phyloP scores from a whole-genome alignment of 2,888 invertebrate genomes.

The Dolichopus griseipennis region DNA sequence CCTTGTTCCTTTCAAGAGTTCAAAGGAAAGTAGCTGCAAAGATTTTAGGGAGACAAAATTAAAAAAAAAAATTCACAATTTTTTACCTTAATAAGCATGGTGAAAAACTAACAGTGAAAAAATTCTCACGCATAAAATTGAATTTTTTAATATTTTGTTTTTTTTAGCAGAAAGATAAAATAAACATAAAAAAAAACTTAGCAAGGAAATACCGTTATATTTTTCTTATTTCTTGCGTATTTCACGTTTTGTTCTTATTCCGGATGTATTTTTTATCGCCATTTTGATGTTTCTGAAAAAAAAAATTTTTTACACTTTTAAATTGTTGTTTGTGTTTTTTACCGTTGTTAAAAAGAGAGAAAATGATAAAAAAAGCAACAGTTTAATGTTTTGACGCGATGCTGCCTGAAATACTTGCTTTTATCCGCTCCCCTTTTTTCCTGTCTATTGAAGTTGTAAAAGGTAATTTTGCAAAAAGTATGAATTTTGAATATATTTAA shows the following conservation, averaged over 20 bases:
- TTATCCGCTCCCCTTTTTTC: not conserved
- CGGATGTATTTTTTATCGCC: not conserved
- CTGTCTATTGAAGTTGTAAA: not conserved
- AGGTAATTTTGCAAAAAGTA: not conserved
- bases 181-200: no score
- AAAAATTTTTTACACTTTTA: no score
- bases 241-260: not conserved
- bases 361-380: not conserved
- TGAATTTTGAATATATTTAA: not conserved
- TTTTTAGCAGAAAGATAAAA: not conserved
- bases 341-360: no score
- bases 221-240: not conserved
- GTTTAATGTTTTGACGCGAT: constrained; percentile 1
- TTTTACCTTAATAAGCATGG: not conserved
- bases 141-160: not conserved
- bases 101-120: not conserved
- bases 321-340: no score
- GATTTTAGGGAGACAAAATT: not conserved
- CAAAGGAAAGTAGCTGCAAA: not conserved
- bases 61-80: not conserved
- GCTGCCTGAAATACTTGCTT: not conserved
- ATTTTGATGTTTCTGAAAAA: not conserved
- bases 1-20: not conserved
- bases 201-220: not conserved
- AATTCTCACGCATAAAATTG: constrained; percentile 2